Evolutionary conservation across 2,113 vertebrate genomes (phyloP).

Genomic region (Pristiophorus japonicus): DNA sequence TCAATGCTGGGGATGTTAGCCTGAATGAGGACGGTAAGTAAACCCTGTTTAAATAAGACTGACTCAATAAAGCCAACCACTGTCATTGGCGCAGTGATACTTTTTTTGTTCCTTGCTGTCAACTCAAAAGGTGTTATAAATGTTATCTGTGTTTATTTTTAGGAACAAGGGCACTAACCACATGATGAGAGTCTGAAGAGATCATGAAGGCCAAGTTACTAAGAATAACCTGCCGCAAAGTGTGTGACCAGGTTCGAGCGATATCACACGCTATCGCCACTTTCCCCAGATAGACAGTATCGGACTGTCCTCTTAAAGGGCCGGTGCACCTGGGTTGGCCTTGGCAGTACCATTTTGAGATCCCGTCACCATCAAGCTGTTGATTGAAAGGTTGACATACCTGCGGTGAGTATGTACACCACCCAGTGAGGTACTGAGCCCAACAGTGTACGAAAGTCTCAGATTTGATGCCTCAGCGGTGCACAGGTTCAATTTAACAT

Average conservation of each 20-base stretch:
- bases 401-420: too few species aligned
- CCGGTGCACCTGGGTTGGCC: background rate
- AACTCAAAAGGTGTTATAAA: background rate
- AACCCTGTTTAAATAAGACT: background rate
- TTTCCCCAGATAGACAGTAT: background rate
- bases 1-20: too few species aligned
- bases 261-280: background rate
- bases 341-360: background rate
- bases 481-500: too few species aligned
- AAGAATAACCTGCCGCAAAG: background rate
- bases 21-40: too few species aligned
- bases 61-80: background rate
- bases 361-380: background rate
- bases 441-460: too few species aligned
- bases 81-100: background rate
- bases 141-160: background rate
- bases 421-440: too few species aligned
- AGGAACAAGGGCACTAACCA: background rate
- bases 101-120: background rate
- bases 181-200: background rate
- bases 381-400: too few species aligned
- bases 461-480: too few species aligned
- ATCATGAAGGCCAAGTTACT: background rate
- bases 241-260: background rate
- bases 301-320: background rate